Evolutionary conservation across 2,113 vertebrate genomes (phyloP).

Genomic region (Octodon degus): DNA sequence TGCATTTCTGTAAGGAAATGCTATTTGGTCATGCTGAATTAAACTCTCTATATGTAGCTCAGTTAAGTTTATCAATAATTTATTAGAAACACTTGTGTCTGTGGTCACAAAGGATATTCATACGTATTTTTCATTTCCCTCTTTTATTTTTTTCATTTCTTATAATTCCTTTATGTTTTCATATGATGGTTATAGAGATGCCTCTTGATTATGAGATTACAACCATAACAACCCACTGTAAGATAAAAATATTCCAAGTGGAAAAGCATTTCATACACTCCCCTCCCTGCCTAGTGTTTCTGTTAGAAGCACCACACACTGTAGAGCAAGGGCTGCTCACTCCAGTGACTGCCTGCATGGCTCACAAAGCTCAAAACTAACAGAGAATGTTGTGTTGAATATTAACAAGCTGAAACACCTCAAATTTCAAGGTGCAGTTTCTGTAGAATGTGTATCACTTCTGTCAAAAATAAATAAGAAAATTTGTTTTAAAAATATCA

Average conservation of each 20-base stretch:
- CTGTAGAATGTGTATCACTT: background rate
- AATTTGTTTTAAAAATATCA: no score
- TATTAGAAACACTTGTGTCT: constrained; percentile 21
- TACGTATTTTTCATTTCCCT: background rate
- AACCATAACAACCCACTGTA: background rate
- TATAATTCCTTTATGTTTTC: background rate
- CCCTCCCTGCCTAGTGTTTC: background rate
- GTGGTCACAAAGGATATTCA: background rate
- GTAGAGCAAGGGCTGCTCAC: background rate
- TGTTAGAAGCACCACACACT: background rate
- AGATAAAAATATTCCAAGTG: background rate
- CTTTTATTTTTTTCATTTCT: background rate
- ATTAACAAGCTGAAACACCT: background rate
- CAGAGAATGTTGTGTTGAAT: no score
- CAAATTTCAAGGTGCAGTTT: background rate
- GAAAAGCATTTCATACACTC: background rate
- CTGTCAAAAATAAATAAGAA: background rate
- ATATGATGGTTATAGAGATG: background rate
- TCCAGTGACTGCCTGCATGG: background rate
- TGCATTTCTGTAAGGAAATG: background rate
- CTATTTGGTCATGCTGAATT: background rate
- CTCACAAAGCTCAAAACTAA: background rate
- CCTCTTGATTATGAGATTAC: background rate
- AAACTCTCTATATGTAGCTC: background rate
- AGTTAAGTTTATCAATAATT: background rate